Conservation (phyloP, 2,888 invertebrate genomes). For the Troglohyphantes excavatus region DNA sequence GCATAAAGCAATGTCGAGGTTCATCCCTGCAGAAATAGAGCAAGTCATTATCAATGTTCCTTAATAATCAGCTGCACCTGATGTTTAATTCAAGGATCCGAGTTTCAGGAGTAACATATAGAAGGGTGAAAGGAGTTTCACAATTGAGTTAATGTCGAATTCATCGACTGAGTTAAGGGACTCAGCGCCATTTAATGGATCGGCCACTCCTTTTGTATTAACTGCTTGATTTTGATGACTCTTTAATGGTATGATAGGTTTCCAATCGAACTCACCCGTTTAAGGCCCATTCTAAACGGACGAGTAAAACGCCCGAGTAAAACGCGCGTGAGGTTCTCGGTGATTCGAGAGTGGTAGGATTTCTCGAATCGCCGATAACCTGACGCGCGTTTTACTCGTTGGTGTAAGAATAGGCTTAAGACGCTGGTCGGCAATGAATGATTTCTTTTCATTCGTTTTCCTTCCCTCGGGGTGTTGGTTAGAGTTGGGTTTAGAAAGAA, state of each 20-base stretch:
- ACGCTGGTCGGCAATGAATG: too few relatives aligned
- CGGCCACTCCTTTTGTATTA: constrained; percentile 7
- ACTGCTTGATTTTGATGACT: constrained; percentile 5
- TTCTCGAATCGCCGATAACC: too few relatives aligned
- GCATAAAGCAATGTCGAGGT: not conserved
- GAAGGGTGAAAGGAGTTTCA: not conserved
- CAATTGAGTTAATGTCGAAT: not conserved
- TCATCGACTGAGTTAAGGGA: not conserved
- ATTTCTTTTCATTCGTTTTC: too few relatives aligned
- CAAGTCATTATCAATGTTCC: constrained; percentile 32
- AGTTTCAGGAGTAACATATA: not conserved
- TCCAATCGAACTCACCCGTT: constrained; percentile 14
- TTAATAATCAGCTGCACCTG: constrained; percentile 21
- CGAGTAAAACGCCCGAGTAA: too few relatives aligned
- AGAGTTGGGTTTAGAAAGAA: too few relatives aligned
- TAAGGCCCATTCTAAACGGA: too few relatives aligned
- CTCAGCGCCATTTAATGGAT: not conserved
- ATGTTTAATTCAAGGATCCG: not conserved
- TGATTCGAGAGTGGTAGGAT: too few relatives aligned
- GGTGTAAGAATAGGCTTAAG: too few relatives aligned
- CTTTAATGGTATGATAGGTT: not conserved
- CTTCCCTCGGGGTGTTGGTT: too few relatives aligned
- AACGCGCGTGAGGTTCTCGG: too few relatives aligned
- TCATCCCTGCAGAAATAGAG: constrained; percentile 15
- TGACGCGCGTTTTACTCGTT: too few relatives aligned